Evolutionary conservation across 1,140 invertebrate species (phyloP).

Genomic region (Schlechtendalia chinensis): DNA sequence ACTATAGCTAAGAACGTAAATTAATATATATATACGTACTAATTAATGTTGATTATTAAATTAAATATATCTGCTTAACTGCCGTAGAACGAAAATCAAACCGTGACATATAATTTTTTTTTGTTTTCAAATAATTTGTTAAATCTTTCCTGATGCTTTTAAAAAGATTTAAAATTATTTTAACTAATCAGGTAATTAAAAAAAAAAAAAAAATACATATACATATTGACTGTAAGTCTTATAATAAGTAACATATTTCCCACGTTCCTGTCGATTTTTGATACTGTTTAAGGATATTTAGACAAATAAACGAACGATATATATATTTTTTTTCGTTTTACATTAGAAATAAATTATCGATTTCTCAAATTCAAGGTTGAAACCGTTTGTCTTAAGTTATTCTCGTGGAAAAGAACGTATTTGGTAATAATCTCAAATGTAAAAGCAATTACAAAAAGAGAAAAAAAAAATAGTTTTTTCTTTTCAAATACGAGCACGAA

Average conservation of each 20-base stretch:
- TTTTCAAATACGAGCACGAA: too few relatives aligned
- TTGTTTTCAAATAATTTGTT: conserved; percentile 1
- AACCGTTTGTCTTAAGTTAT: not conserved
- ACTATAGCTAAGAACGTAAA: too few relatives aligned
- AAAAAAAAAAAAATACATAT: not conserved
- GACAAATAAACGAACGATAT: not conserved
- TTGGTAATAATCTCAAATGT: too few relatives aligned
- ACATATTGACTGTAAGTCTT: not conserved
- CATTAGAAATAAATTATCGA: not conserved
- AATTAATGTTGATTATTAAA: too few relatives aligned
- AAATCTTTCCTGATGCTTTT: not conserved
- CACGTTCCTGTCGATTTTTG: not conserved
- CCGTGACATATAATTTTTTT: not conserved
- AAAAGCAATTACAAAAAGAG: too few relatives aligned
- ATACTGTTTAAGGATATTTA: too few relatives aligned
- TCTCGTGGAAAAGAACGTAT: not conserved
- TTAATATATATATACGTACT: too few relatives aligned
- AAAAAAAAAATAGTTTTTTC: too few relatives aligned
- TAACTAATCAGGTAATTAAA: not conserved
- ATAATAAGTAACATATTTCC: not conserved
- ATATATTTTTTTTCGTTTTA: not conserved
- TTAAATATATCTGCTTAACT: too few relatives aligned
- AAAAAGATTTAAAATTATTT: not conserved
- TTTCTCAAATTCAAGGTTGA: not conserved
- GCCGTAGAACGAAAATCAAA: not conserved